Evolutionary conservation across 1,140 invertebrate species (phyloP).

Genomic region (Penaeus japonicus): DNA sequence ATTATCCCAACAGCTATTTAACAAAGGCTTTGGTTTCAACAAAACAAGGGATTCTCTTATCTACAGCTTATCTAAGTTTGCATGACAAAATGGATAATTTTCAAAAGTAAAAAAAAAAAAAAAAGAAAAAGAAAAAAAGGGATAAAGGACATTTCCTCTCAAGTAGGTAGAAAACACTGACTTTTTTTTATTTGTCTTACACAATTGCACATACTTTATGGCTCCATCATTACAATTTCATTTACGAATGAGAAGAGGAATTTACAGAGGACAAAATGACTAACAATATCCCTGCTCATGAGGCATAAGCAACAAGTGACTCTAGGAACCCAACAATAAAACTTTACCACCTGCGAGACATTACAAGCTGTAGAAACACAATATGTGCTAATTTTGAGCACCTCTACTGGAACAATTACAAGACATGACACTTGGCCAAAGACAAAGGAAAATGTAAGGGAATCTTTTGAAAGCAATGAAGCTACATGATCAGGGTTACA

Average conservation of each 20-base stretch:
- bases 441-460: neutral
- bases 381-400: conserved; percentile 38
- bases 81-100: no score
- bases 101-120: no score
- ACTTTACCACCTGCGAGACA: conserved; percentile 14
- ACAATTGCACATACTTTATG: no score
- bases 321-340: neutral
- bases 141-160: conserved; percentile 1
- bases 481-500: no score
- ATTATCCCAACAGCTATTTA: conserved; percentile 14
- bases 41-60: conserved; percentile 31
- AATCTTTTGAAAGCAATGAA: no score
- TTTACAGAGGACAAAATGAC: no score
- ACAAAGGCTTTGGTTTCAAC: conserved; percentile 53
- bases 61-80: conserved; percentile 17
- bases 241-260: no score
- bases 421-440: neutral
- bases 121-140: neutral
- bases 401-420: conserved; percentile 34
- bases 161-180: neutral
- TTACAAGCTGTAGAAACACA: neutral
- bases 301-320: neutral
- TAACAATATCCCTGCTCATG: neutral
- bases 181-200: no score
- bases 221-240: no score